Evolutionary conservation across 2,888 invertebrate genomes (phyloP).

Genomic region (Pheosia gnoma): DNA sequence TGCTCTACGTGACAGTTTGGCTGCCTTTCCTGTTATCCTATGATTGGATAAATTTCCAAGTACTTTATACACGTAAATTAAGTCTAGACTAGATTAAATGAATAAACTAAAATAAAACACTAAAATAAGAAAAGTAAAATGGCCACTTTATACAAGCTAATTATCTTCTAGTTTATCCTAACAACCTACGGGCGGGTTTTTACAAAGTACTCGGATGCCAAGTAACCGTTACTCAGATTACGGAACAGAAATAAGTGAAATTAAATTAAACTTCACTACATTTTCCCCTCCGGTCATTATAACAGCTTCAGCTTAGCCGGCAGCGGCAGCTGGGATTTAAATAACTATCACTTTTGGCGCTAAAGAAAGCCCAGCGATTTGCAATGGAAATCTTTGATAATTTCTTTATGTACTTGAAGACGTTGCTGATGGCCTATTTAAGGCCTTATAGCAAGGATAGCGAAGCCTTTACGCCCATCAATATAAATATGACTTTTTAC

Average conservation of each 20-base stretch:
- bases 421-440: slow-evolving; percentile 16
- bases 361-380: slow-evolving; percentile 26
- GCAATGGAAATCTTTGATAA: slow-evolving; percentile 34
- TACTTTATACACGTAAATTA: too few relatives aligned
- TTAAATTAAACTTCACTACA: slow-evolving; percentile 1
- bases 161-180: background rate
- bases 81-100: too few relatives aligned
- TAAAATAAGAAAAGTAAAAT: background rate
- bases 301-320: background rate
- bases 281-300: slow-evolving; percentile 4
- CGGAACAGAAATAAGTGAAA: background rate
- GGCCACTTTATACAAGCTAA: background rate
- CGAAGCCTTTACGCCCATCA: too few relatives aligned
- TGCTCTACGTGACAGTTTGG: too few relatives aligned
- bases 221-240: background rate
- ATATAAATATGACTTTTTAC: too few relatives aligned
- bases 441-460: slow-evolving; percentile 12
- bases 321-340: slow-evolving; percentile 18
- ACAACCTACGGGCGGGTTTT: background rate
- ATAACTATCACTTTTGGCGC: slow-evolving; percentile 32
- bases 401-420: slow-evolving; percentile 27
- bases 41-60: too few relatives aligned
- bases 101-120: background rate
- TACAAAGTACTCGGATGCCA: background rate
- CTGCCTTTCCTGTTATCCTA: too few relatives aligned